Base-by-base conservation (phyloP, 2,797 vertebrate genomes). In the Eptatretus atami region DNA sequence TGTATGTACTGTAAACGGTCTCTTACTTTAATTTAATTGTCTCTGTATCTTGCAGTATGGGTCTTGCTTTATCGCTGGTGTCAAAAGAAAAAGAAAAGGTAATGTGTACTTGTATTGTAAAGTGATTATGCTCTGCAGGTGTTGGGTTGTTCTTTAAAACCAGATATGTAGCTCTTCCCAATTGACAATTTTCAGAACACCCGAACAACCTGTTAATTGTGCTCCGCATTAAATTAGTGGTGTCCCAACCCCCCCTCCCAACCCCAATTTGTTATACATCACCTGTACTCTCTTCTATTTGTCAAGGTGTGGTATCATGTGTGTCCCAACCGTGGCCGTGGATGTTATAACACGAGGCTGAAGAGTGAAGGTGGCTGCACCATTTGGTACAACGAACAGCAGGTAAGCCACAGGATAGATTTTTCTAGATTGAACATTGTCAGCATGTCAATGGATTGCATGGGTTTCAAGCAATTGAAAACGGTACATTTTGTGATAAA, bases 371-470 rank as follows among this genome's bases (percentile, higher is more conserved):
- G 92, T 9, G 92, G 90, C 25, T 98, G 92, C 69, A 98, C 92
- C 67, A 95, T 96, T 72, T 98, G 92, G 92, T 98, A 98, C 78
- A 93, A 96, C 2, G 92, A 98, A 73, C 87, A 88, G 75, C 87
- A 96, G 82, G 92, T 92, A 69, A 77, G 24, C 1, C 31, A 44
- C 31, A 44, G 31, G 31, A 44, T 44, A 8, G 31, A 44, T 44
- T 44, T 44, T 44, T 44, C 31, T 44, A 44, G 6, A 44, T 44
- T 44, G 31, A 44, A 8, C 31, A 44, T 44, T 44, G 31, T 3
- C 31, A 44, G 31, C 31, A 44, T 4, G 31, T 44, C 6, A 44
- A 44, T 44, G 31, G 31, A 8, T 44, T 44, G 31, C 31, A 44
- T 44, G 31, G 31, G 31, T 5, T 44, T 44, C 4, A 44, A 44